Conservation (phyloP, 2,113 vertebrate genomes). For the Saguinus midas region DNA sequence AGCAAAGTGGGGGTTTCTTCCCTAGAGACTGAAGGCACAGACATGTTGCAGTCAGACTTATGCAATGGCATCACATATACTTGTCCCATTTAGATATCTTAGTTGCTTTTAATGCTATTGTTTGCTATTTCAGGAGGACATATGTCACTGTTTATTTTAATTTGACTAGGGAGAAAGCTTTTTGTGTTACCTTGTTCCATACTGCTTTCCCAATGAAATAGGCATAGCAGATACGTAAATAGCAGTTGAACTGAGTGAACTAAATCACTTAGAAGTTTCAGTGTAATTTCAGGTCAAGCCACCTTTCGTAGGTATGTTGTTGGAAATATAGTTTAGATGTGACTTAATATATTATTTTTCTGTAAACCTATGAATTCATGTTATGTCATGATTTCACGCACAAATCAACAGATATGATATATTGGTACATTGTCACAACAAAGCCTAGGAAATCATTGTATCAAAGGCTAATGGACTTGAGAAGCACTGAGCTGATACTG, state of each 20-base stretch:
- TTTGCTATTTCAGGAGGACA: not conserved
- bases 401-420: not conserved
- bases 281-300: slow-evolving; percentile 28
- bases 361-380: not conserved
- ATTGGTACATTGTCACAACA: not conserved
- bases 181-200: slow-evolving; percentile 18
- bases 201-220: slow-evolving; percentile 29
- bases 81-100: not conserved
- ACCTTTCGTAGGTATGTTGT: not conserved
- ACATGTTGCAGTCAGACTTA: not conserved
- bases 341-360: slow-evolving; percentile 3
- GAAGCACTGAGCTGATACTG: not conserved
- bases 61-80: not conserved
- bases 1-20: not conserved
- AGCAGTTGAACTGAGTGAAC: slow-evolving; percentile 24
- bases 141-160: slow-evolving; percentile 42
- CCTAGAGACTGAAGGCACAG: not conserved
- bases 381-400: not conserved
- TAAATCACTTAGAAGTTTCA: slow-evolving; percentile 9
- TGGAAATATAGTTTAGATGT: slow-evolving; percentile 23
- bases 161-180: slow-evolving; percentile 35
- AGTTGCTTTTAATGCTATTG: not conserved
- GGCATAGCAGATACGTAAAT: not conserved
- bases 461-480: not conserved
- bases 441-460: not conserved